Percentiles rank a stretch among this genome's conserved stretches.
phyloP scores from a whole-genome alignment of 2,113 vertebrate species.

The Platysternon megacephalum region DNA sequence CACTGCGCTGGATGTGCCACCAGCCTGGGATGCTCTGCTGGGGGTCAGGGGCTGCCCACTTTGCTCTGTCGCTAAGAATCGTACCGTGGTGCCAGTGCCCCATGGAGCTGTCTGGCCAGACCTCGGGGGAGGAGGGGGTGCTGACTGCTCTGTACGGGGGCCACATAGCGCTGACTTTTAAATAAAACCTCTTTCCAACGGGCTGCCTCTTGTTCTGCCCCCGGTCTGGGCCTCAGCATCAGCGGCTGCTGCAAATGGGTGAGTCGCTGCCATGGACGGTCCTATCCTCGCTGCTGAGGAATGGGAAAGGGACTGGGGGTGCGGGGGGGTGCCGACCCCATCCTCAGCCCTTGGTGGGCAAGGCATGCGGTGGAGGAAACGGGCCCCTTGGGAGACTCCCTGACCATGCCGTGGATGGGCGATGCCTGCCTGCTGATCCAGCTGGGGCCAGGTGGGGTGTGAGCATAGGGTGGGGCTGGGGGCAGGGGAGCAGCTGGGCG shows the following conservation, averaged over 20 bases:
- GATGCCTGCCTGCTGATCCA: not conserved
- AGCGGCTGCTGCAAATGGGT: not conserved
- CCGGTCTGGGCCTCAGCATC: not conserved
- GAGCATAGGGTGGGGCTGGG: not conserved
- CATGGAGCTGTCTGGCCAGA: fast-evolving
- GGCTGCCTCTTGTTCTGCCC: not conserved
- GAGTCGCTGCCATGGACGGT: not conserved
- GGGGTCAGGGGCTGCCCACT: not conserved
- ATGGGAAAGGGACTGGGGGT: not conserved
- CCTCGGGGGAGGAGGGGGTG: not conserved
- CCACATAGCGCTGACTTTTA: not conserved
- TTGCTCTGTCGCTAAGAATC: fast-evolving
- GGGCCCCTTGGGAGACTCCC: not conserved
- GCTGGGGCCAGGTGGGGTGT: too few species aligned
- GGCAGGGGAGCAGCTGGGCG: not conserved
- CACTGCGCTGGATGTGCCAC: not conserved
- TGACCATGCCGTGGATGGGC: not conserved
- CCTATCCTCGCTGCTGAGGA: not conserved
- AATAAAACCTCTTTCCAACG: constrained; percentile 45
- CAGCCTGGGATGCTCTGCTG: not conserved
- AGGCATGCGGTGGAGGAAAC: not conserved
- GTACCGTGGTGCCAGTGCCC: fast-evolving
- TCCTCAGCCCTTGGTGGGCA: not conserved
- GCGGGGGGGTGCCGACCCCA: too few species aligned
- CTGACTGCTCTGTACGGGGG: not conserved